Evolutionary conservation across 2,113 vertebrate species (phyloP).

Genomic region (Ceuthmochares aereus): DNA sequence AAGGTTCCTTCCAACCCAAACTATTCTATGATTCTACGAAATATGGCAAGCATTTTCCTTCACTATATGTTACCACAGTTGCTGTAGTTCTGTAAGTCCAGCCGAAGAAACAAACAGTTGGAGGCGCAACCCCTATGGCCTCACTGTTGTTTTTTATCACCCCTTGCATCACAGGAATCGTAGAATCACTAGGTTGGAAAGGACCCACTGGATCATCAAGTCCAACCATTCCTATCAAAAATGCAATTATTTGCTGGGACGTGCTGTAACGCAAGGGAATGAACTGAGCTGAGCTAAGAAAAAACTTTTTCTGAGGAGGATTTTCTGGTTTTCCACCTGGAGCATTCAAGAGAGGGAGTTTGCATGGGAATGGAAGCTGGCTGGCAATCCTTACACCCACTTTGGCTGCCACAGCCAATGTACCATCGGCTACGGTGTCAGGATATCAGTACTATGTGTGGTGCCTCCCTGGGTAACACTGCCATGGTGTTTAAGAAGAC

Average conservation of each 20-base stretch:
- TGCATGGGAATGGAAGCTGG: not conserved
- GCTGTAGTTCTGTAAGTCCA: not conserved
- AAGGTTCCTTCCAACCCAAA: too few species aligned
- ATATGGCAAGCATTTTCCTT: not conserved
- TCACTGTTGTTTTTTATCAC: not conserved
- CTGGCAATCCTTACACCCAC: not conserved
- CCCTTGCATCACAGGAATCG: rapidly evolving
- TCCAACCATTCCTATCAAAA: too few species aligned
- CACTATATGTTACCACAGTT: not conserved
- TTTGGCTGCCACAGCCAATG: not conserved
- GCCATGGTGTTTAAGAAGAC: not conserved
- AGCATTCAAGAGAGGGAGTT: not conserved
- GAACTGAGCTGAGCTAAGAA: not conserved
- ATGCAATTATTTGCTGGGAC: not conserved
- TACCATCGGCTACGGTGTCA: not conserved
- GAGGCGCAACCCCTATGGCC: not conserved
- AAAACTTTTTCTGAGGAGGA: not conserved
- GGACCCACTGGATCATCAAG: too few species aligned
- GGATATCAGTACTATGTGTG: not conserved
- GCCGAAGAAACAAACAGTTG: not conserved
- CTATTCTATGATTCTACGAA: not conserved
- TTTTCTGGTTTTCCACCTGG: not conserved
- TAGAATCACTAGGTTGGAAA: too few species aligned
- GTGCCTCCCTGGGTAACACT: not conserved
- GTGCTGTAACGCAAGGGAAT: not conserved